Conservation (phyloP, 2,113 vertebrate species). For the Amazona guildingii region DNA sequence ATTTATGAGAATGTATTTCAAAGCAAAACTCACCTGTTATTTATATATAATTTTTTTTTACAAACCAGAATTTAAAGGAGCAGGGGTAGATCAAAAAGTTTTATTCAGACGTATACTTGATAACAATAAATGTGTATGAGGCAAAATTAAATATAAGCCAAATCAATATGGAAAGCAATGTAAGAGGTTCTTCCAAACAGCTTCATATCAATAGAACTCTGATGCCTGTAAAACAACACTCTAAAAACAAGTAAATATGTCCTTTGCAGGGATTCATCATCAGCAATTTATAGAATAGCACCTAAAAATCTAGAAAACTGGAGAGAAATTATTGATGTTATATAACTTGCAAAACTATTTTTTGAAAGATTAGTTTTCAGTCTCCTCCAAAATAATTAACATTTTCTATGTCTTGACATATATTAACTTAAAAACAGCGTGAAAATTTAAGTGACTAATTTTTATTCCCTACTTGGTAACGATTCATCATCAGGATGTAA, state of each 20-base stretch:
- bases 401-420: background rate
- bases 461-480: background rate
- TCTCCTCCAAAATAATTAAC: background rate
- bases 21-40: background rate
- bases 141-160: background rate
- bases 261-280: background rate
- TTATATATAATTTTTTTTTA: background rate
- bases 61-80: background rate
- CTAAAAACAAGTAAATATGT: background rate
- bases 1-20: background rate
- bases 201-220: background rate
- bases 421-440: constrained; percentile 5
- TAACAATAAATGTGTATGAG: background rate
- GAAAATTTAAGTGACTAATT: background rate
- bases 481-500: background rate
- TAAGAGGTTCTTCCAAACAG: background rate
- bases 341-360: background rate
- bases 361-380: background rate
- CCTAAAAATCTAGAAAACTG: background rate
- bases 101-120: background rate
- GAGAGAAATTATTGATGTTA: background rate
- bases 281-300: background rate
- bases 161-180: background rate
- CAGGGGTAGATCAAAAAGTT: background rate
- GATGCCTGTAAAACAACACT: background rate